phyloP scores from a whole-genome alignment of 2,113 vertebrate species.

The Lathamus discolor region DNA sequence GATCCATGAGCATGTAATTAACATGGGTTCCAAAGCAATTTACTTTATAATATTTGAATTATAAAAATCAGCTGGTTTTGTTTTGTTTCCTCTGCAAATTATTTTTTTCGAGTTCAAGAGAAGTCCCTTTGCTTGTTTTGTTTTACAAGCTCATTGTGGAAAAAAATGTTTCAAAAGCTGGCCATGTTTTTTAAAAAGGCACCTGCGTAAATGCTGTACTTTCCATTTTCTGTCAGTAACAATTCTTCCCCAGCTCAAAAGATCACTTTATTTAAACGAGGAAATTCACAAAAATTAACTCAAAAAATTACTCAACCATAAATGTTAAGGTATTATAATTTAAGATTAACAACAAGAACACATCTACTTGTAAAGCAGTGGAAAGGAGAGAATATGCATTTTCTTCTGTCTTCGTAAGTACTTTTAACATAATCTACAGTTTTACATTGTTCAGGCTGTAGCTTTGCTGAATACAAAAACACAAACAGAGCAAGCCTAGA shows the following conservation, averaged over 20 bases:
- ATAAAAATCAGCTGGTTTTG: neutral
- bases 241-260: neutral
- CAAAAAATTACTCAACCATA: neutral
- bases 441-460: neutral
- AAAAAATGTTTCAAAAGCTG: neutral
- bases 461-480: neutral
- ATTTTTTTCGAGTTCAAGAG: neutral
- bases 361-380: neutral
- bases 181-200: neutral
- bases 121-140: neutral
- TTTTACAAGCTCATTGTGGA: neutral
- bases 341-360: neutral
- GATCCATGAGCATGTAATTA: neutral
- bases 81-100: neutral
- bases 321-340: neutral
- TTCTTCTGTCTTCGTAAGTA: neutral
- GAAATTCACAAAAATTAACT: neutral
- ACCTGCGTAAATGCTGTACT: neutral
- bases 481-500: neutral
- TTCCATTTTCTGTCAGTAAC: neutral
- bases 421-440: neutral
- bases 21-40: neutral
- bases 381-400: neutral
- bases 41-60: neutral
- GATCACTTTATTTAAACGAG: neutral